Conservation (phyloP, 2,888 invertebrate genomes). For the Acleris sparsana region DNA sequence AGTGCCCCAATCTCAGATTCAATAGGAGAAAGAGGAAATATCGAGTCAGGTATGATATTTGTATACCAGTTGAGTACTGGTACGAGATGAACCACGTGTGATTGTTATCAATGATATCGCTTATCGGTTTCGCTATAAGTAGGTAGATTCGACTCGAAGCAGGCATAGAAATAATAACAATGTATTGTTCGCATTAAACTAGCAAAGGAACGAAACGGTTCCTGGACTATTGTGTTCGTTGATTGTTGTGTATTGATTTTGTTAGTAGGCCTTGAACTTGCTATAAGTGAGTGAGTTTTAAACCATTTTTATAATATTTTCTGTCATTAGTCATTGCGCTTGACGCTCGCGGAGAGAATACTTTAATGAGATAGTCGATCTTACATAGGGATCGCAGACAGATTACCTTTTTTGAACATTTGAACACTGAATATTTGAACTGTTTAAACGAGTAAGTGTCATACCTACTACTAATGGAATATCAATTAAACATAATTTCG, state of each 20-base stretch:
- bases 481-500: no score
- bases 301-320: not conserved
- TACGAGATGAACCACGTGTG: slow-evolving; percentile 38
- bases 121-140: slow-evolving; percentile 21
- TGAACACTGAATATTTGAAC: no score
- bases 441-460: no score
- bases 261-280: slow-evolving; percentile 26
- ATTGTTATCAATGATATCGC: slow-evolving; percentile 40
- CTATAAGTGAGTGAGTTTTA: slow-evolving; percentile 6
- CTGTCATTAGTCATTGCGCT: not conserved
- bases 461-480: no score
- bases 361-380: no score
- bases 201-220: slow-evolving; percentile 18
- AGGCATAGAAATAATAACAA: slow-evolving; percentile 11
- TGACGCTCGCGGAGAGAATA: no score
- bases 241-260: slow-evolving; percentile 30
- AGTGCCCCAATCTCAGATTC: slow-evolving; percentile 38
- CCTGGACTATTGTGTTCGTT: slow-evolving; percentile 11
- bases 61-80: slow-evolving; percentile 3
- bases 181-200: slow-evolving; percentile 11
- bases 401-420: no score
- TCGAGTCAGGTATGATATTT: slow-evolving; percentile 35
- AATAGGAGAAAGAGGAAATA: slow-evolving; percentile 28
- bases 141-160: slow-evolving; percentile 10
- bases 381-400: no score